Evolutionary conservation across 2,113 vertebrate species (phyloP).

Genomic region (Dasyornis broadbenti): DNA sequence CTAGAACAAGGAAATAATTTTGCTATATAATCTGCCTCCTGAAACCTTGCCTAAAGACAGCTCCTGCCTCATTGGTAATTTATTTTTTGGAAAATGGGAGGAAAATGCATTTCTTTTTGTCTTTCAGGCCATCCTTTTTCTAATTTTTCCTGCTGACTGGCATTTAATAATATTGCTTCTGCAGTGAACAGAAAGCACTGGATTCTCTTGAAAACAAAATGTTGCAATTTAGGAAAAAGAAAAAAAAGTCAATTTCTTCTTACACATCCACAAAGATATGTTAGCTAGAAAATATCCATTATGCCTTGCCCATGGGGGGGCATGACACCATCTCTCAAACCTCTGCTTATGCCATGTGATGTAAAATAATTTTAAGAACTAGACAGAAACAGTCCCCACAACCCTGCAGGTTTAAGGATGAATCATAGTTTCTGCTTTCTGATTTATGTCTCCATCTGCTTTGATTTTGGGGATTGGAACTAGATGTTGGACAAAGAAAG

Average conservation of each 20-base stretch:
- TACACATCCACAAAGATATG: not conserved
- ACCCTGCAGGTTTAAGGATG: constrained; percentile 14
- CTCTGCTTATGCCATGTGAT: not conserved
- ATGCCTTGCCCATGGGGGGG: not conserved
- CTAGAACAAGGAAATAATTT: constrained; percentile 29
- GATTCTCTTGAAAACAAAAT: constrained; percentile 24
- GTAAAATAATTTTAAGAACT: constrained; percentile 1
- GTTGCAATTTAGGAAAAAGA: not conserved
- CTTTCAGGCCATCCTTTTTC: constrained; percentile 2
- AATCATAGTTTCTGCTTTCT: not conserved
- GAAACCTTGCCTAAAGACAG: constrained; percentile 43
- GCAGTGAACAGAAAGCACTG: constrained; percentile 2
- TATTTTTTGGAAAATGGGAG: constrained; percentile 9
- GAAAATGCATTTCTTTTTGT: constrained; percentile 8
- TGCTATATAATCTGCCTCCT: constrained; percentile 33
- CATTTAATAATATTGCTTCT: constrained; percentile 41
- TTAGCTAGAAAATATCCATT: not conserved
- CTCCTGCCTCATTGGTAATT: constrained; percentile 12
- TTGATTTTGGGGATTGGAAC: not conserved
- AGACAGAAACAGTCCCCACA: not conserved
- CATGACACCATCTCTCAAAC: not conserved
- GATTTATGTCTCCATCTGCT: constrained; percentile 11
- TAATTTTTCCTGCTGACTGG: constrained; percentile 14
- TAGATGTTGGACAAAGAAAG: not conserved
- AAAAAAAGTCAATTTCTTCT: not conserved